Percentiles rank a stretch among this genome's conserved stretches.
phyloP scores from a whole-genome alignment of 2,113 vertebrate species.

The Tiliqua scincoides region DNA sequence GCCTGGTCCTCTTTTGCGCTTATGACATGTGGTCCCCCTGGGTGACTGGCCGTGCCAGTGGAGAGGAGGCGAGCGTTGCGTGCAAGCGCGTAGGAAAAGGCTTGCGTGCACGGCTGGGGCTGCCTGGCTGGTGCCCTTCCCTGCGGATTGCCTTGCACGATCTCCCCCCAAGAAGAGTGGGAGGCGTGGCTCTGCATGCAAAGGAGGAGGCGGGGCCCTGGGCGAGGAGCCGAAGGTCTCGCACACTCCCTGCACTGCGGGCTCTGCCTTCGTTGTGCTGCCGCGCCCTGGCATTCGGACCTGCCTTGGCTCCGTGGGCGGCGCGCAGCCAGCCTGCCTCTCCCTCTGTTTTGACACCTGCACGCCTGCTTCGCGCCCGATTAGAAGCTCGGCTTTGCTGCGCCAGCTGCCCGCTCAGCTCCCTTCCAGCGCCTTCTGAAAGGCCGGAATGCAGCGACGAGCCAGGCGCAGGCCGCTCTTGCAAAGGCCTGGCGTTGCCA shows the following conservation, averaged over 20 bases:
- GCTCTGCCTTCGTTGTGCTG: no score
- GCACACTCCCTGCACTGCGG: no score
- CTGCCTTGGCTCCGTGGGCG: not conserved
- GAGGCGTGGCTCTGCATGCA: not conserved
- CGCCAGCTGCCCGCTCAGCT: slow-evolving; percentile 55
- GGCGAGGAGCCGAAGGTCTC: not conserved
- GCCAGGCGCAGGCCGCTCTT: not conserved
- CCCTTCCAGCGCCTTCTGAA: not conserved
- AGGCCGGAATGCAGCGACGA: not conserved
- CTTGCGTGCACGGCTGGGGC: not conserved
- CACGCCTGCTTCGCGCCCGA: slow-evolving; percentile 32
- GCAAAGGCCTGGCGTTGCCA: no score
- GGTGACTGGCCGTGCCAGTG: not conserved
- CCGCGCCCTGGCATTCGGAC: no score
- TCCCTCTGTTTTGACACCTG: slow-evolving; percentile 80
- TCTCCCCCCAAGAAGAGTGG: no score
- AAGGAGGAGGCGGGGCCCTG: not conserved
- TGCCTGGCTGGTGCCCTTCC: not conserved
- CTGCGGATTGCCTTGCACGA: not conserved
- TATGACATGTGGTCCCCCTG: no score
- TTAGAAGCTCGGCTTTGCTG: slow-evolving; percentile 66
- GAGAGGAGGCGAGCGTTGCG: not conserved
- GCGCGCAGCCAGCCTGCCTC: not conserved
- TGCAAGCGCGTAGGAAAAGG: accelerated
- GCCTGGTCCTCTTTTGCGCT: no score